Percentiles rank a stretch among this genome's conserved stretches.
These are phyloP conservation scores for Tetraneura akinire DNA, from an alignment of 1,140 invertebrate species.

Conservation along the genomic window DNA sequence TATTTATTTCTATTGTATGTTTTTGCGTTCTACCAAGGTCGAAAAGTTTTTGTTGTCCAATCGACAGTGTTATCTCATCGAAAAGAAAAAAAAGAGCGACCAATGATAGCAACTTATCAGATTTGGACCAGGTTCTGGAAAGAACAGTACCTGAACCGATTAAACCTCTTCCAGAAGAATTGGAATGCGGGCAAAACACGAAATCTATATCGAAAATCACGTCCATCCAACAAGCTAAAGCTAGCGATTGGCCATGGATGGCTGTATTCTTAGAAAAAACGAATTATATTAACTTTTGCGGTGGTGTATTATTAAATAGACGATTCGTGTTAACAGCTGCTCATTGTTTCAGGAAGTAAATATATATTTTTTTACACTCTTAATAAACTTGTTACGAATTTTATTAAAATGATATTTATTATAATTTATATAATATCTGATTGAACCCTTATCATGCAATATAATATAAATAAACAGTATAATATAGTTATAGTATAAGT, in stretches of 20 bases:
- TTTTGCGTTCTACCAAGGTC: background rate
- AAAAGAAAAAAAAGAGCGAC: background rate
- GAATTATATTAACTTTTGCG: slow-evolving; percentile 75
- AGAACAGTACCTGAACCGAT: slow-evolving; percentile 22
- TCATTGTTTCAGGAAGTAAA: slow-evolving; percentile 70
- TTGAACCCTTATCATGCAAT: too few relatives aligned
- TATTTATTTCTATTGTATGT: background rate
- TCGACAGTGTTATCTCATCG: background rate
- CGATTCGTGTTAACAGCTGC: slow-evolving; percentile 79
- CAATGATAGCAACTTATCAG: background rate
- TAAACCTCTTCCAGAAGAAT: slow-evolving; percentile 27
- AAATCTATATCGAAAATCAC: slow-evolving; percentile 76
- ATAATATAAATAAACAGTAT: too few relatives aligned
- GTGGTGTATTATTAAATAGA: slow-evolving; percentile 73
- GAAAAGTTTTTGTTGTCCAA: slow-evolving; percentile 10
- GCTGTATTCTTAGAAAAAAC: slow-evolving; percentile 74
- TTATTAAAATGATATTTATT: too few relatives aligned
- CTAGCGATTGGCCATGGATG: slow-evolving; percentile 83
- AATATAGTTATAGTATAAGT: too few relatives aligned
- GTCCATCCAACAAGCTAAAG: slow-evolving; percentile 68
- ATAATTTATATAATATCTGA: too few relatives aligned
- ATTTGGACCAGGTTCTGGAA: slow-evolving; percentile 3
- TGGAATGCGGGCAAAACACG: slow-evolving; percentile 68
- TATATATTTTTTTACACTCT: too few relatives aligned
- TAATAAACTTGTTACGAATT: too few relatives aligned